phyloP scores from a whole-genome alignment of 2,888 invertebrate species.

The Steinernema scapterisci region DNA sequence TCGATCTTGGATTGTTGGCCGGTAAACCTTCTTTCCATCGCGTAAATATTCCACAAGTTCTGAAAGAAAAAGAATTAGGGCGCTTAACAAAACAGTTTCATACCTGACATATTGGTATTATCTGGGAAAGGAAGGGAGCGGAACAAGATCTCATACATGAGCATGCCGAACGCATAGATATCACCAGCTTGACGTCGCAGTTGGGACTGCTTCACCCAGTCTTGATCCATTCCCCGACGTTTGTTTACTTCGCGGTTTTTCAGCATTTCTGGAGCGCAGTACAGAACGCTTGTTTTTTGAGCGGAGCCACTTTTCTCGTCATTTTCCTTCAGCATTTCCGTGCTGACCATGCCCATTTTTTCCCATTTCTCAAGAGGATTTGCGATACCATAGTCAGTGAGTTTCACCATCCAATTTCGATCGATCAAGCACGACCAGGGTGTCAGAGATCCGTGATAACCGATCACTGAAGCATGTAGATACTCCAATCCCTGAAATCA shows the following conservation, averaged over 20 bases:
- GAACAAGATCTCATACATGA: constrained; percentile 65
- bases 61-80: background rate
- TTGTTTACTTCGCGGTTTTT: constrained; percentile 58
- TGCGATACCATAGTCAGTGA: constrained; percentile 64
- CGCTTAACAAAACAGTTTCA: no score
- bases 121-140: constrained; percentile 56
- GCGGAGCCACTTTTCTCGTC: constrained; percentile 60
- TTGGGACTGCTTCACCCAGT: constrained; percentile 56
- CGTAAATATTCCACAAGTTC: constrained; percentile 14
- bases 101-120: constrained; percentile 38
- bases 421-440: constrained; percentile 66
- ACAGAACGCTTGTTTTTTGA: constrained; percentile 48
- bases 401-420: constrained; percentile 65
- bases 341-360: constrained; percentile 55
- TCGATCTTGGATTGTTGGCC: constrained; percentile 48
- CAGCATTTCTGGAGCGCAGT: constrained; percentile 57
- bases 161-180: constrained; percentile 64
- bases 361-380: constrained; percentile 65
- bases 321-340: constrained; percentile 58
- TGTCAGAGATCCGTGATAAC: constrained; percentile 63
- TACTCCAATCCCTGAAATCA: constrained; percentile 60
- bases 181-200: constrained; percentile 52
- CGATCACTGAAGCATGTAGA: constrained; percentile 59
- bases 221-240: constrained; percentile 54
- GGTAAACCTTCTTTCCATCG: constrained; percentile 21